A percentile compares a stretch with the other conserved stretches of the same genome.
phyloP scores from a whole-genome alignment of 2,113 vertebrate genomes.

The Osmerus eperlanus region DNA sequence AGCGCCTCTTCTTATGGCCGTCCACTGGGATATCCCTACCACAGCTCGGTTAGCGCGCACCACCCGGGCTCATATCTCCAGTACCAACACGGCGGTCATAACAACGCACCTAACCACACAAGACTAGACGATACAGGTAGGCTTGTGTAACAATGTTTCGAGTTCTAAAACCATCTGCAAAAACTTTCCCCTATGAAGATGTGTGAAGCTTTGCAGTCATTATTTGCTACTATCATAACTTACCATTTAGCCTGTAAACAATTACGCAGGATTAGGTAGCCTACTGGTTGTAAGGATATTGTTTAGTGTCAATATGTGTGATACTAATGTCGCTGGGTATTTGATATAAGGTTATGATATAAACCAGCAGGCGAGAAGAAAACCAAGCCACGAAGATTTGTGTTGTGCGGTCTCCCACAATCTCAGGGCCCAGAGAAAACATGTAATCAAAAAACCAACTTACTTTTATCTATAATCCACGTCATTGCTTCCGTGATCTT shows the following conservation, averaged over 20 bases:
- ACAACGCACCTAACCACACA: conserved; percentile 65
- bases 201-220: too few relatives aligned
- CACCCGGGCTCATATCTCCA: conserved; percentile 75
- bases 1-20: conserved; percentile 69
- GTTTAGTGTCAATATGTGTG: too few relatives aligned
- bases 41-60: conserved; percentile 64
- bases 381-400: not conserved
- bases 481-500: not conserved
- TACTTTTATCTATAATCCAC: not conserved
- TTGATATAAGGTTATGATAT: not conserved
- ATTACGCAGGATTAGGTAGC: too few relatives aligned
- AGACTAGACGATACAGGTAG: conserved; percentile 73
- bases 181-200: too few relatives aligned
- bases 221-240: too few relatives aligned
- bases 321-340: too few relatives aligned
- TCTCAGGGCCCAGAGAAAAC: not conserved
- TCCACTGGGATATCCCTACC: conserved; percentile 74
- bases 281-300: too few relatives aligned
- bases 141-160: conserved; percentile 17
- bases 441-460: not conserved
- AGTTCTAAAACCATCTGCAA: not conserved
- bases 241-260: too few relatives aligned
- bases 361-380: not conserved
- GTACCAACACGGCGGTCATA: conserved; percentile 70
- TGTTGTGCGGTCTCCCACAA: conserved; percentile 10